Conservation (phyloP, 2,113 vertebrate species). For the Sarotherodon lohbergeri region DNA sequence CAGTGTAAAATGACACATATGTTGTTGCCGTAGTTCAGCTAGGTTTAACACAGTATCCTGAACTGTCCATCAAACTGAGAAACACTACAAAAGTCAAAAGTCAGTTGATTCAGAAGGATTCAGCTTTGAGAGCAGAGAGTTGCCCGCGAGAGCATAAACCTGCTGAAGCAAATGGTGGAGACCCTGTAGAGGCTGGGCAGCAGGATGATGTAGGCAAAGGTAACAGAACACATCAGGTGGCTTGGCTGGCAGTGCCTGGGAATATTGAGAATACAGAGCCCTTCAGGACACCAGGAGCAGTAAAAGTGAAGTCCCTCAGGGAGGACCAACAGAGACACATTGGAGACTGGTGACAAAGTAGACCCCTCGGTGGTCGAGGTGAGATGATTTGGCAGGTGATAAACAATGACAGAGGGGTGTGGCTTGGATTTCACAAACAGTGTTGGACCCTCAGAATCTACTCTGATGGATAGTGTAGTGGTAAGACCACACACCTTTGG, state of each 20-base stretch:
- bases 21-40: neutral
- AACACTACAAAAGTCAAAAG: neutral
- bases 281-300: accelerated
- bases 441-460: no score
- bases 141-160: accelerated
- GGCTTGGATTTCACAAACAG: no score
- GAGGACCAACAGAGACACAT: no score
- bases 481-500: no score
- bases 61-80: neutral
- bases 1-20: neutral
- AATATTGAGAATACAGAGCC: accelerated
- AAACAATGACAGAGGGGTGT: no score
- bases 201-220: neutral
- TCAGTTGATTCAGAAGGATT: neutral
- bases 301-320: neutral
- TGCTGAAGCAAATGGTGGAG: neutral
- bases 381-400: no score
- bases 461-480: no score
- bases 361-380: accelerated
- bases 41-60: neutral
- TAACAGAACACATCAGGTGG: neutral
- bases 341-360: no score
- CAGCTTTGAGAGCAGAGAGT: neutral
- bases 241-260: accelerated
- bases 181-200: accelerated